Base-by-base conservation (phyloP, 2,113 vertebrate species). In the Puffinus mauretanicus region DNA sequence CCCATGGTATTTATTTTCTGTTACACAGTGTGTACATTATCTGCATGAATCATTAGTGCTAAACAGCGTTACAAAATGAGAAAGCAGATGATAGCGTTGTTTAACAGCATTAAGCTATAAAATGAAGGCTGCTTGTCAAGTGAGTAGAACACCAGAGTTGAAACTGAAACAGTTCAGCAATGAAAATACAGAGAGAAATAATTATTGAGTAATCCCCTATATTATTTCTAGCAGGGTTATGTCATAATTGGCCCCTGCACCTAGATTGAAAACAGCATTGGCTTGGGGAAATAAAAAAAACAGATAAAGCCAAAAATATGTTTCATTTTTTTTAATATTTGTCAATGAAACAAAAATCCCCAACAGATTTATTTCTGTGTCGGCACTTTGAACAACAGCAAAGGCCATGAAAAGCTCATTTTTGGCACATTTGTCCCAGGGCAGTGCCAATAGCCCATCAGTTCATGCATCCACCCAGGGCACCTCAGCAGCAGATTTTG, bases 1-100 rank as follows among this genome's bases (percentile, higher is more conserved):
- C 44, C 60, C 82, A 58, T n/a, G 58, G 55, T 47, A 82, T 93
- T 96, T 93, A 92, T 95, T 91, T 95, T 93, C 82, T 32, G 54
- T 88, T 87, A 71, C 2, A 27, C 42, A 65, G n/a, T 17, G 34
- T 76, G 81, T 79, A 79, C 9, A 82, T 95, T 88, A 71, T 90
- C 82, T 91, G 92, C 49, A 76, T 65, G 85, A 88, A 94, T 86
- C 88, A 94, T 94, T 85, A 95, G 69, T 21, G 42, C 77, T 95
- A 91, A 97, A 89, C 46, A 94, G 88, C 15, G 6, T 77, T 83
- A 82, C 79, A 86, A 92, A 46, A 71, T 60, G 73, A 95, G 84
- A 94, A 87, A 92, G 57, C 10, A 82, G 78, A 93, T 73, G 58
- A 92, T 62, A 79, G 26, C 2, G 18, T 66, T 77, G 86, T 62